phyloP scores from a whole-genome alignment of 2,113 vertebrate species.

The Haliaeetus leucogaster region DNA sequence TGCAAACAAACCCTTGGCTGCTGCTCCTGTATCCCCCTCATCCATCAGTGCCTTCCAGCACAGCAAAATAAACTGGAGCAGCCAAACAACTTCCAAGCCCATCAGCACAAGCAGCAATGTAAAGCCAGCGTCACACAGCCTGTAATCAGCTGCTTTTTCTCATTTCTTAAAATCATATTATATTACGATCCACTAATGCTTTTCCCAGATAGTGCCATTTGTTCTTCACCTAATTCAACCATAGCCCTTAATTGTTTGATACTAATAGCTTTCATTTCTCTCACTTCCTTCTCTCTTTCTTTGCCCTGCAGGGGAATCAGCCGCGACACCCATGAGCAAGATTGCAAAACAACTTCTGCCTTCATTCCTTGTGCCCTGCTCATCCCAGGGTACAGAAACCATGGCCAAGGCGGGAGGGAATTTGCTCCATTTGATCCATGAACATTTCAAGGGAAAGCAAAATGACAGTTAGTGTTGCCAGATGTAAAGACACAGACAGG shows the following conservation, averaged over 20 bases:
- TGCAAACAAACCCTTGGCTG: not conserved
- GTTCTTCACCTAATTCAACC: not conserved
- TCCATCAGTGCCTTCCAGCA: not conserved
- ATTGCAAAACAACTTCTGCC: not conserved
- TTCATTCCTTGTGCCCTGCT: not conserved
- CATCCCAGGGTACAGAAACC: not conserved
- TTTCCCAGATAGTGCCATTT: not conserved
- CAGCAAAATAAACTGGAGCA: not conserved
- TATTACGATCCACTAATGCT: conserved; percentile 18
- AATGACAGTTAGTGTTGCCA: not conserved
- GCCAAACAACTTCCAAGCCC: not conserved
- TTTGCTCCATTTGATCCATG: not conserved
- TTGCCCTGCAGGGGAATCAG: not conserved
- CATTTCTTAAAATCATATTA: not conserved
- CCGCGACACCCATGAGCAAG: not conserved
- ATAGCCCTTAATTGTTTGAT: conserved; percentile 11
- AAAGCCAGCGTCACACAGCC: not conserved
- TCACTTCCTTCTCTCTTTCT: not conserved
- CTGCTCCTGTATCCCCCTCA: not conserved
- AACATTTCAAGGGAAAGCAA: not conserved
- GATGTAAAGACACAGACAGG: not conserved
- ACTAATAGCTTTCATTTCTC: conserved; percentile 13
- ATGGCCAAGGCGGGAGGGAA: not conserved
- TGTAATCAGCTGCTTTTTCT: conserved; percentile 2
- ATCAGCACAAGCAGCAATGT: not conserved